These are phyloP conservation scores for Desmodus rotundus DNA, from an alignment of 2,113 vertebrate genomes.

Conservation along the genomic window DNA sequence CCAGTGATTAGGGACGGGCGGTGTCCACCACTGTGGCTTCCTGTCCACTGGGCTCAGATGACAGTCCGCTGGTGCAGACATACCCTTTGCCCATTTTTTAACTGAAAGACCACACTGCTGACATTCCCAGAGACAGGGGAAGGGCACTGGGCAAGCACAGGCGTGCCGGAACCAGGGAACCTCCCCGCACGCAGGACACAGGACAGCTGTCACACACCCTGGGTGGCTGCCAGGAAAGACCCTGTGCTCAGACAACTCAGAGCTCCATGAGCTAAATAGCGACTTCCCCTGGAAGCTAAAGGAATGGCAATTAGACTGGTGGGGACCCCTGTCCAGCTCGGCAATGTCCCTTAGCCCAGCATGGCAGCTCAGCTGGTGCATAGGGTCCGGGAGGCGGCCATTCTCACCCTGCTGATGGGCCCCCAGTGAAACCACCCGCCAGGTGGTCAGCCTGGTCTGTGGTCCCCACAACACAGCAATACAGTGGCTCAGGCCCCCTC, in stretches of 20 bases:
- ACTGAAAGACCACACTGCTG: fast-evolving
- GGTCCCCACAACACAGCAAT: neutral
- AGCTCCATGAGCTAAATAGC: fast-evolving
- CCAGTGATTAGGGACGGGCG: fast-evolving
- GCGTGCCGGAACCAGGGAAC: fast-evolving
- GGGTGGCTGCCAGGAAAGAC: fast-evolving
- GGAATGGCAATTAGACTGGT: fast-evolving
- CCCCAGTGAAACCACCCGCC: neutral
- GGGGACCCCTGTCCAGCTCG: neutral
- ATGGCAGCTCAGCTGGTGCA: neutral
- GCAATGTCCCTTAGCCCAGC: fast-evolving
- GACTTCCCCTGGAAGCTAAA: neutral
- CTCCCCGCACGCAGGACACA: fast-evolving
- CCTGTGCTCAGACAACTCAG: neutral
- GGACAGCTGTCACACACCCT: fast-evolving
- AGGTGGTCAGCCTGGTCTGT: neutral
- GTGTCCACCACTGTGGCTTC: neutral
- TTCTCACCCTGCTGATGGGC: constrained; percentile 52
- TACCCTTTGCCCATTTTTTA: neutral
- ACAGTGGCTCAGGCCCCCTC: neutral
- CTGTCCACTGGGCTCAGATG: neutral
- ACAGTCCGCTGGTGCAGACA: fast-evolving
- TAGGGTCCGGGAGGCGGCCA: constrained; percentile 58
- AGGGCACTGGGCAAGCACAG: neutral
- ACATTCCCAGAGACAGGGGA: fast-evolving